A percentile compares a stretch with the other conserved stretches of the same genome.
These are phyloP conservation scores for Tridacna crocea DNA, from an alignment of 2,888 invertebrate genomes.

Conservation along the genomic window DNA sequence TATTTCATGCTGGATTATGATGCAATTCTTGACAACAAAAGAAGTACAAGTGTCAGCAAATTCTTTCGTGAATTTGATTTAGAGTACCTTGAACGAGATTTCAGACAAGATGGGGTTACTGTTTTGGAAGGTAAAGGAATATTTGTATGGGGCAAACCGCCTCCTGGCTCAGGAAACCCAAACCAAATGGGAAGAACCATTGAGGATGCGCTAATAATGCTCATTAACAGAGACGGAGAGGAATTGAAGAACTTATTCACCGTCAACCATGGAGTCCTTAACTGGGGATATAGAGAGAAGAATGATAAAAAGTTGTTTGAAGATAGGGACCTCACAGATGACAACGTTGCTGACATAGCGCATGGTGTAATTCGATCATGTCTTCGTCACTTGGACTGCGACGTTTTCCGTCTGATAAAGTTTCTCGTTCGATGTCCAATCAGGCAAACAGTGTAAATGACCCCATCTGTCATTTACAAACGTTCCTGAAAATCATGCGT, in stretches of 20 bases:
- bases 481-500: too few species aligned
- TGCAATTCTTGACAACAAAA: neutral
- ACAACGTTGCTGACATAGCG: neutral
- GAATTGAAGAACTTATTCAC: neutral
- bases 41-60: neutral
- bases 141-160: constrained; percentile 3
- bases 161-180: neutral
- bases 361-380: neutral
- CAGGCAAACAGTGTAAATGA: too few species aligned
- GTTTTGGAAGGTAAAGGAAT: neutral
- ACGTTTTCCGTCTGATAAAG: neutral
- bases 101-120: neutral
- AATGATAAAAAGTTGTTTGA: too few species aligned
- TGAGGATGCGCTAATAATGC: neutral
- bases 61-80: neutral
- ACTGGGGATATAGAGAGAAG: too few species aligned
- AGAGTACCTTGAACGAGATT: neutral
- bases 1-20: constrained; percentile 21
- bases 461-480: too few species aligned
- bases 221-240: neutral
- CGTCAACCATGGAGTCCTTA: neutral
- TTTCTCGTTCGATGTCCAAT: neutral
- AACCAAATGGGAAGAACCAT: neutral
- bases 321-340: too few species aligned
- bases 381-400: neutral